A percentile compares a stretch with the other conserved stretches of the same genome.
Conservation (phyloP, 2,113 vertebrate genomes). For the Heterotis niloticus region DNA sequence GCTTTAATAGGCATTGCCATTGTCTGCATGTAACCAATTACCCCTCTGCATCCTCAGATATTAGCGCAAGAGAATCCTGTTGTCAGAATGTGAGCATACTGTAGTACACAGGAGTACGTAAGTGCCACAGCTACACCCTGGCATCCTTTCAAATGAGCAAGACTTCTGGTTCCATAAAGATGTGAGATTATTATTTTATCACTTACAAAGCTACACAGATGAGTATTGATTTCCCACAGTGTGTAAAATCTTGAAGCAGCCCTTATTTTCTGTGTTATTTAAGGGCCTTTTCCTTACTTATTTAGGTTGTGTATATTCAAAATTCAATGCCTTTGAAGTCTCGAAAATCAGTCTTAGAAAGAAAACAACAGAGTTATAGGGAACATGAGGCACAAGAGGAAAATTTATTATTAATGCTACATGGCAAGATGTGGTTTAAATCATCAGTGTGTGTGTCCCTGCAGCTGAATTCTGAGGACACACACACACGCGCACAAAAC, state of each 20-base stretch:
- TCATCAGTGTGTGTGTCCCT: not conserved
- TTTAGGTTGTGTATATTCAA: not conserved
- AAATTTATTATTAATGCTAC: constrained; percentile 8
- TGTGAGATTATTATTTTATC: too few relatives aligned
- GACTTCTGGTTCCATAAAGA: too few relatives aligned
- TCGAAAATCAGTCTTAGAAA: not conserved
- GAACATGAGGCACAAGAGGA: not conserved
- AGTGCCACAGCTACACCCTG: too few relatives aligned
- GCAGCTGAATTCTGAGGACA: too few relatives aligned
- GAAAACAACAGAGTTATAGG: constrained; percentile 1
- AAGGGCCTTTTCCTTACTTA: not conserved
- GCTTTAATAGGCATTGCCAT: too few relatives aligned
- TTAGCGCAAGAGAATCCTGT: not conserved
- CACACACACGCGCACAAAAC: not conserved
- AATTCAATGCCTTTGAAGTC: not conserved
- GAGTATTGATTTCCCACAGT: too few relatives aligned
- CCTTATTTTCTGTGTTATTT: too few relatives aligned
- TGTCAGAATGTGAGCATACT: too few relatives aligned
- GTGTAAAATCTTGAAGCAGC: too few relatives aligned
- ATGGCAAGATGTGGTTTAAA: not conserved
- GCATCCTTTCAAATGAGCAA: too few relatives aligned
- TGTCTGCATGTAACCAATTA: not conserved
- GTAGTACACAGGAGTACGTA: too few relatives aligned
- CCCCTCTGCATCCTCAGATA: not conserved
- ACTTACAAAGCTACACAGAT: too few relatives aligned